These are phyloP conservation scores for Troglohyphantes excavatus DNA, from an alignment of 2,888 invertebrate genomes.

Conservation along the genomic window DNA sequence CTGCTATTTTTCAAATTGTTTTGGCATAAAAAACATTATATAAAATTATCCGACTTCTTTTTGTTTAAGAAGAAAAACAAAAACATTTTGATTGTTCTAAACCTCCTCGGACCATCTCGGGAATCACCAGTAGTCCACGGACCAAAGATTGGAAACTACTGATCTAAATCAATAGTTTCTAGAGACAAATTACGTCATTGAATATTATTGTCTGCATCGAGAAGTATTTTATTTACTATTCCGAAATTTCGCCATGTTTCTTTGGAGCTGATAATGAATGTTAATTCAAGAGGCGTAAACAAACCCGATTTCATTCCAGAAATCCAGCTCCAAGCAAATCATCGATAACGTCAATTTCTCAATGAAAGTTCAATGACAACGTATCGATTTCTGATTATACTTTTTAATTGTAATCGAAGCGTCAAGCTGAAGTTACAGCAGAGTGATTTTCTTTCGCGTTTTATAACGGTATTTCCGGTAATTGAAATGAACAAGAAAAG, in stretches of 20 bases:
- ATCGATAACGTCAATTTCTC: not conserved
- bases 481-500: not conserved
- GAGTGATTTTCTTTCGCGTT: not conserved
- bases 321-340: not conserved
- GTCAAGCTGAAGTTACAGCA: not conserved
- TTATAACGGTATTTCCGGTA: not conserved
- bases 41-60: no score
- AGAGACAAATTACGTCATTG: no score
- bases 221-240: not conserved
- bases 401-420: slow-evolving; percentile 42
- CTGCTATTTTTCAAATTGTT: no score
- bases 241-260: not conserved
- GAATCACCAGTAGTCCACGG: no score
- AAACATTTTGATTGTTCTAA: no score
- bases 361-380: slow-evolving; percentile 36
- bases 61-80: no score
- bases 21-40: no score
- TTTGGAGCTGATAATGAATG: not conserved
- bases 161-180: no score
- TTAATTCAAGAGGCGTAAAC: not conserved
- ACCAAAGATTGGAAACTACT: no score
- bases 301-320: not conserved
- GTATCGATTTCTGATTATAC: slow-evolving; percentile 45
- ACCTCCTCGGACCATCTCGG: no score
- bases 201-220: no score